Base-by-base conservation (phyloP, 2,888 invertebrate genomes). In the Papilio demoleus region DNA sequence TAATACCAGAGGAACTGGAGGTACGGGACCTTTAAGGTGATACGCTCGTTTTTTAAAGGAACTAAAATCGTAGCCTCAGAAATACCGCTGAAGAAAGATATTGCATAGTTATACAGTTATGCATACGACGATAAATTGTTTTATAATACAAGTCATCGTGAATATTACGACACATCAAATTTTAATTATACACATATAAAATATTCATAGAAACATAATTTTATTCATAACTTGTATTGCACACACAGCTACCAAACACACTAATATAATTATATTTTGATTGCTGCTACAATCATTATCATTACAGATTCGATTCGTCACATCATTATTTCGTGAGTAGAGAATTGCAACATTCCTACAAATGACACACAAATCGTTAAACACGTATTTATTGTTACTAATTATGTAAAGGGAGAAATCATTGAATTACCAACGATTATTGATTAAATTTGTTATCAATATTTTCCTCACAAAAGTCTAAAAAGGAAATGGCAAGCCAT, bases 221-320 rank as follows among this genome's bases (percentile, higher is more conserved):
- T 68, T 68, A 64, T 64, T 64, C 47, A 50, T 27, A 38, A 68
- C 45, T 19, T 64, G 40, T 50, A 64, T 27, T 11, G 27, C 64
- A 59, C 27, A 47, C 22, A 12, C 59, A 56, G 45, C 36, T 14
- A n/a, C 45, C 36, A 19, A 27, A 27, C 53, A 59, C 47, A 59
- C 59, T 59, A 68, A 68, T 47, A 27, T 53, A 45, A 68, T 68
- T 68, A 58, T 24, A 36, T 58, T 47, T 36, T 63, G 58, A 63
- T 63, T 63, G 58, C 58, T 38, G 27, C 27, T 47, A 19, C 12
- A 68, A 64, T 58, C 58, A 59, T 64, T 63, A 68, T n/a, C n/a
- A n/a, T n/a, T n/a, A n/a, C 19, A 38, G 45, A 68, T 59, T 68
- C 58, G 63, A 68, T 63, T 68, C 68, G 58, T 68, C 63, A 59